Base-by-base conservation (phyloP, 1,140 invertebrate genomes). In the Philopotamus ludificatus region DNA sequence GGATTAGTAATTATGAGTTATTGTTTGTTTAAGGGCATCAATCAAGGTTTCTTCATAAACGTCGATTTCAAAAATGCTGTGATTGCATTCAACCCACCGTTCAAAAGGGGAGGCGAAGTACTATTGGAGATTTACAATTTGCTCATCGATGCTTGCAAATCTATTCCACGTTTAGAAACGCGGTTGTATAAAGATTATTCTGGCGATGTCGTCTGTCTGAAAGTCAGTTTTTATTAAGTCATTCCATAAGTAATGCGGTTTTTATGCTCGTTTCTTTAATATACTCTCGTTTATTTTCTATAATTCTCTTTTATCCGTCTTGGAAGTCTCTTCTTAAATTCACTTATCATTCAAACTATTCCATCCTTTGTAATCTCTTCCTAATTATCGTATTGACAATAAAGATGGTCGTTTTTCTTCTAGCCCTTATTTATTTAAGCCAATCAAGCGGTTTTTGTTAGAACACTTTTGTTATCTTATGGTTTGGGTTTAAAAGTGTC, bases 1-100 rank as follows among this genome's bases (percentile, higher is more conserved):
- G n/a, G n/a, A n/a, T n/a, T n/a, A n/a, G n/a, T n/a, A n/a, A n/a
- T n/a, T n/a, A n/a, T n/a, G n/a, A n/a, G n/a, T n/a, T n/a, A n/a
- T n/a, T n/a, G n/a, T 9, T 53, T 54, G 8, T 76, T 73, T 66
- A 68, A 90, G 87, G 80, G 81, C 57, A 80, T 75, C 1, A 88
- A 90, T 75, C 86, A 88, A 71, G 90, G 90, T 7, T 93, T 94
- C 72, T 81, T 88, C 47, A 79, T 94, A 54, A 85, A 87, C 34
- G 73, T 94, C 9, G 78, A 85, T 0, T 81, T 90, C 50, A 83
- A 86, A 71, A 86, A 87, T 18, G 85, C 85, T 12, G 77, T 81
- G 0, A 86, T 95, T 42, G 81, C 82, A 45, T 95, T 94, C 76
- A 89, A 92, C 58, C 93, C 93, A 1, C 83, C 86, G 0, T 93